Conservation (phyloP, 2,888 invertebrate genomes). For the Epinotia brunnichana region DNA sequence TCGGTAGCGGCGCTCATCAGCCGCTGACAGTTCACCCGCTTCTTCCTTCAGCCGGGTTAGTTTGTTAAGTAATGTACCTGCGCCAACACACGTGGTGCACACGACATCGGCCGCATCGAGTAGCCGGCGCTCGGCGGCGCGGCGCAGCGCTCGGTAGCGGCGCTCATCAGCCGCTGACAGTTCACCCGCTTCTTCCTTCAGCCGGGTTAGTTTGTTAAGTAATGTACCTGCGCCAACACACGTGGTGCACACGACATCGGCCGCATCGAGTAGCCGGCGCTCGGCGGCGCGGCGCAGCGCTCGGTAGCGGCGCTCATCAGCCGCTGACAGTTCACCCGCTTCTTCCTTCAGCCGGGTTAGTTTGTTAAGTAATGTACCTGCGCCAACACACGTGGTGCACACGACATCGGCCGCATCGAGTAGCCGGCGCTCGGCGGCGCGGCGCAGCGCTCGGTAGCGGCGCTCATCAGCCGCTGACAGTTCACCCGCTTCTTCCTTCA, state of each 20-base stretch:
- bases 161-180: neutral
- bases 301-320: neutral
- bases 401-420: no score
- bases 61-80: no score
- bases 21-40: neutral
- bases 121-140: neutral
- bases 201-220: neutral
- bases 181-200: conserved; percentile 3
- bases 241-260: conserved; percentile 93
- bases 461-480: no score
- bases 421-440: no score
- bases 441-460: no score
- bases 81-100: neutral
- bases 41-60: no score
- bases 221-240: conserved; percentile 93
- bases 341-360: no score
- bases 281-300: conserved; percentile 15
- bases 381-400: no score
- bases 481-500: no score
- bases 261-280: conserved; percentile 18
- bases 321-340: no score
- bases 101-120: neutral
- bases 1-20: neutral
- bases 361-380: no score
- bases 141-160: neutral